Evolutionary conservation across 2,888 invertebrate genomes (phyloP).

Genomic region (Sycophila texana): DNA sequence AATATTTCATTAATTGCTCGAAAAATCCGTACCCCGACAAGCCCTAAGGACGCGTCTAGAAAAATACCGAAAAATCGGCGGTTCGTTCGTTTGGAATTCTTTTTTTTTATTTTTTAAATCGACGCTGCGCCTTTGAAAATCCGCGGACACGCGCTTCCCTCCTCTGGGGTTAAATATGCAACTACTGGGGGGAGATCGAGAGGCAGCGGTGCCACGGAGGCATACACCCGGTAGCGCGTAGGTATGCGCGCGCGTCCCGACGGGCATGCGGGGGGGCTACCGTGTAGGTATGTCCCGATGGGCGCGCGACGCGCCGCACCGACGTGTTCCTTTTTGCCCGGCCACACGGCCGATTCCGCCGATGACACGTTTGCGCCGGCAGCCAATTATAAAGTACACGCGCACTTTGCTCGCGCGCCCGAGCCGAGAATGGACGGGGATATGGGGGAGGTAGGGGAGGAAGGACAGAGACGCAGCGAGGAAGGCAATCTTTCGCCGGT

Average conservation of each 20-base stretch:
- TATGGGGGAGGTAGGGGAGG: background rate
- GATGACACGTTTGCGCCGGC: slow-evolving; percentile 41
- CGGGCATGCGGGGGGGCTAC: slow-evolving; percentile 20
- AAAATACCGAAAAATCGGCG: slow-evolving; percentile 41
- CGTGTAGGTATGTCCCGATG: slow-evolving; percentile 7
- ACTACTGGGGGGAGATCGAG: background rate
- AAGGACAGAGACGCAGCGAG: background rate
- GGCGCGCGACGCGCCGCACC: background rate
- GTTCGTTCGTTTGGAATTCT: slow-evolving; percentile 2
- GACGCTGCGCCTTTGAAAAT: slow-evolving; percentile 23
- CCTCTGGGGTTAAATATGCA: slow-evolving; percentile 34
- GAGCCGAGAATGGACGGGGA: background rate
- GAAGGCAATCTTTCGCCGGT: too few species aligned
- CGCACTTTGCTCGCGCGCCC: slow-evolving; percentile 27
- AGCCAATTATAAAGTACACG: slow-evolving; percentile 56
- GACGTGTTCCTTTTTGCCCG: slow-evolving; percentile 28
- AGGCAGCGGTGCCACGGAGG: background rate
- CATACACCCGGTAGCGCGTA: slow-evolving; percentile 15
- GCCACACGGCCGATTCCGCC: slow-evolving; percentile 18
- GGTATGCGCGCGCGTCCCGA: slow-evolving; percentile 42
- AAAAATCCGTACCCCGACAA: slow-evolving; percentile 3
- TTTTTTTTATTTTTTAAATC: background rate
- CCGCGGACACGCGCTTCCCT: slow-evolving; percentile 30
- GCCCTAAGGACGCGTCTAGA: slow-evolving; percentile 11
- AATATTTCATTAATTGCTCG: slow-evolving; percentile 35